Base-by-base conservation (phyloP, 1,140 invertebrate species). In the Zaprionus kolodkinae region DNA sequence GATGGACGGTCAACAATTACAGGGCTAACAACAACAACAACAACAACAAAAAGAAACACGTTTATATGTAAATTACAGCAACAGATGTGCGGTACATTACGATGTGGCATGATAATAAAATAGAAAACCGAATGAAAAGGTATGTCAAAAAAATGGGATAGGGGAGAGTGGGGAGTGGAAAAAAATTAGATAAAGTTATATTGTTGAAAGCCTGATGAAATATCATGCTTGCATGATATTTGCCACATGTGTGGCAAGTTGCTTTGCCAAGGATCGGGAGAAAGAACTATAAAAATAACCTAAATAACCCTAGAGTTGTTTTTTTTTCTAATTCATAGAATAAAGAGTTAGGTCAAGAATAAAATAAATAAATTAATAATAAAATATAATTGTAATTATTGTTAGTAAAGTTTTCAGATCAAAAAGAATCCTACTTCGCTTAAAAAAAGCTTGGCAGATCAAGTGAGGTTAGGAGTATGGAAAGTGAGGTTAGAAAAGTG, bases 1-100 rank as follows among this genome's bases (percentile, higher is more conserved):
- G 40, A 84, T 85, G 81, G 81, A 84, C 81, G 78, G 68, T 85
- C 81, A 82, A 83, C 79, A 82, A 82, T 77, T 81, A 74, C 77
- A 60, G 61, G 64, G 64, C 33, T 63, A 66, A 52, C 62, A 72
- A 57, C 60, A 78, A 57, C 33, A 74, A 66, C 55, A 78, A 38
- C 68, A 81, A 40, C 57, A 65, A 60, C 21, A 63, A 48, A 17
- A 73, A 56, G n/a, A 65, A 78, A 80, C 71, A 78, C 69, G 61
- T 74, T 81, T 71, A 74, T 77, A 84, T 84, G 81, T 84, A 84
- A 84, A 84, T 85, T 71, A 81, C 76, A 70, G 43, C 50, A 64
- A 74, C 81, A 85, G 77, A 63, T 75, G 72, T 59, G 61, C n/a
- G 38, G 48, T 17, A 43, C 65, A 68, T 75, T 57, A 57, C 57